phyloP scores from a whole-genome alignment of 1,140 invertebrate genomes.

The Metopolophium dirhodum region DNA sequence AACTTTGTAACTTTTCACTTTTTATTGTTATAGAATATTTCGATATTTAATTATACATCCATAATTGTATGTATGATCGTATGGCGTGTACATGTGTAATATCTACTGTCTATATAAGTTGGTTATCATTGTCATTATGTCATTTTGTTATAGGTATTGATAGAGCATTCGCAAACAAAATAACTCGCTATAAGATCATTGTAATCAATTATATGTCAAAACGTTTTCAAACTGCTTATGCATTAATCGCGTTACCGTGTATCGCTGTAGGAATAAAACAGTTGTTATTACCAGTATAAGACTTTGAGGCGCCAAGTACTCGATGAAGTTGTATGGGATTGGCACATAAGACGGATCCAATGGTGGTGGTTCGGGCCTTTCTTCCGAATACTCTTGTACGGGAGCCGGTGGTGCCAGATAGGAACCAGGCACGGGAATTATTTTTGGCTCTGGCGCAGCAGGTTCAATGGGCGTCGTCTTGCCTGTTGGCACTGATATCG shows the following conservation, averaged over 20 bases:
- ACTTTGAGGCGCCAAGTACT: slow-evolving; percentile 58
- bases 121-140: not conserved
- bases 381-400: slow-evolving; percentile 60
- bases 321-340: slow-evolving; percentile 59
- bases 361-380: slow-evolving; percentile 60
- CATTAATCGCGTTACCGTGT: not conserved
- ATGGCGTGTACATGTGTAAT: not conserved
- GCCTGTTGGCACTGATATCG: slow-evolving; percentile 61
- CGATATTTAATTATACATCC: not conserved
- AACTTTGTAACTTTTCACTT: too few relatives aligned
- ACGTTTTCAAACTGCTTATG: not conserved
- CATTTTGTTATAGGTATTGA: not conserved
- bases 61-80: not conserved
- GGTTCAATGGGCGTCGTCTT: slow-evolving; percentile 61
- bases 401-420: slow-evolving; percentile 58
- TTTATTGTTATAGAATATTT: too few relatives aligned
- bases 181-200: not conserved
- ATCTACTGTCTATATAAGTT: not conserved
- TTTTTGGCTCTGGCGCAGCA: slow-evolving; percentile 56
- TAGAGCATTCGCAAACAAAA: not conserved
- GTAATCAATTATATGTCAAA: not conserved
- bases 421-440: slow-evolving; percentile 43
- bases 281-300: slow-evolving; percentile 59
- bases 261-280: not conserved
- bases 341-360: slow-evolving; percentile 60